Evolutionary conservation across 2,113 vertebrate genomes (phyloP), one percentile per base, ranked within the genome.

Genomic region (Osmerus eperlanus): DNA sequence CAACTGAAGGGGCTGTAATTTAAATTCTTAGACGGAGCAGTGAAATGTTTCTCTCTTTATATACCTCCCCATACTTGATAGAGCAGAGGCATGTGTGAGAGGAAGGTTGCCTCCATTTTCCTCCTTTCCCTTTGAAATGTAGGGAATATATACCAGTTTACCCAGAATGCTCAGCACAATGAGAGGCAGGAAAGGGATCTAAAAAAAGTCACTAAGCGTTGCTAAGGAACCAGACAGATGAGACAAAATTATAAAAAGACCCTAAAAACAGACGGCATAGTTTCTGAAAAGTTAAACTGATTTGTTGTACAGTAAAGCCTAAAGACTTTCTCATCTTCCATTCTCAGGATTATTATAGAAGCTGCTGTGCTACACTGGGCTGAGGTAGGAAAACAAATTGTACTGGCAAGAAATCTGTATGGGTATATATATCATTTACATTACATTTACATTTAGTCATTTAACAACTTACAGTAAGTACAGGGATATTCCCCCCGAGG

Each of bases 121-220:
- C 71, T 74, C 4, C 53, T 84, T 75, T 82, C 70, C 76, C 78
- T 74, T 76, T 67, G 62, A 83, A 72, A 84, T 70, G 72, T 71
- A 23, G 55, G 58, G 72, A 64, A 80, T 81, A 78, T 70, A 72
- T 73, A 67, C 82, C 63, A 78, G 47, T 59, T 32, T 16, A 11
- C 65, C 70, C 52, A 8, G 41, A 60, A 68, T 52, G 68, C 60
- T 63, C 62, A 74, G 58, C 41, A 58, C 65, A 63, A n/a, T 4
- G 59, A 68, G 41, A 65, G 23, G 21, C 8, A 58, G 53, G 5
- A 61, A 28, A 25, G 18, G 32, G 6, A 63, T 29, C 12, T 60
- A 16, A 59, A 47, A 58, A 14, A 21, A 70, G 36, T 18, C 32
- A 59, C 55, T 19, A 70, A 59, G 28, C 47, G 41, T 29, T 23